Conservation (phyloP, 2,113 vertebrate species). For the Gopherus evgoodei region DNA sequence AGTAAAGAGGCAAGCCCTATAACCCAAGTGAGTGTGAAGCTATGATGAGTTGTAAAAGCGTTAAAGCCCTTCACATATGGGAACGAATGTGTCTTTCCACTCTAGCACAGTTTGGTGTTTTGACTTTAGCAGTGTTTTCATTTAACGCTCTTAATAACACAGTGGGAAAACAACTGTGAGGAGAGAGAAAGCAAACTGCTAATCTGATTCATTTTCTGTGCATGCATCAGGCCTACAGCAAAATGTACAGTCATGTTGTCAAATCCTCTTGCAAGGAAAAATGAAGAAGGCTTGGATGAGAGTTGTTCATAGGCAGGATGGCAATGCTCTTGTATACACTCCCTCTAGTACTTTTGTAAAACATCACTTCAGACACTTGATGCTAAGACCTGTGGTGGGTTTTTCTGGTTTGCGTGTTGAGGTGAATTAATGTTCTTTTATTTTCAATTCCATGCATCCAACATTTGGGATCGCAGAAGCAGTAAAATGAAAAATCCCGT, state of each 20-base stretch:
- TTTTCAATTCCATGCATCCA: constrained; percentile 19
- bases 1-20: not conserved
- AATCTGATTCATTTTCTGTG: not conserved
- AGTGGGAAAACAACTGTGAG: not conserved
- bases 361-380: not conserved
- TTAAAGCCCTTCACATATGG: not conserved
- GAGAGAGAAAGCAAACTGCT: constrained; percentile 24
- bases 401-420: not conserved
- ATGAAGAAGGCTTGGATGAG: not conserved
- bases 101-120: not conserved
- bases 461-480: constrained; percentile 37
- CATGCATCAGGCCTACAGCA: not conserved
- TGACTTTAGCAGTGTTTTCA: not conserved
- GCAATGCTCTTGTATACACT: not conserved
- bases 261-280: not conserved
- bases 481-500: not conserved
- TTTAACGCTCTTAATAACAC: not conserved
- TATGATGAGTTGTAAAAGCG: not conserved
- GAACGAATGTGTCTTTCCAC: constrained; percentile 19
- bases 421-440: not conserved
- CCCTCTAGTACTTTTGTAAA: not conserved
- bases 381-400: not conserved
- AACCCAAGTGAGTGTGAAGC: not conserved
- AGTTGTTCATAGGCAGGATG: not conserved
- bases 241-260: not conserved